A percentile compares a stretch with the other conserved stretches of the same genome.
These are phyloP conservation scores for Panthera uncia DNA, from an alignment of 2,113 vertebrate genomes.

Conservation along the genomic window DNA sequence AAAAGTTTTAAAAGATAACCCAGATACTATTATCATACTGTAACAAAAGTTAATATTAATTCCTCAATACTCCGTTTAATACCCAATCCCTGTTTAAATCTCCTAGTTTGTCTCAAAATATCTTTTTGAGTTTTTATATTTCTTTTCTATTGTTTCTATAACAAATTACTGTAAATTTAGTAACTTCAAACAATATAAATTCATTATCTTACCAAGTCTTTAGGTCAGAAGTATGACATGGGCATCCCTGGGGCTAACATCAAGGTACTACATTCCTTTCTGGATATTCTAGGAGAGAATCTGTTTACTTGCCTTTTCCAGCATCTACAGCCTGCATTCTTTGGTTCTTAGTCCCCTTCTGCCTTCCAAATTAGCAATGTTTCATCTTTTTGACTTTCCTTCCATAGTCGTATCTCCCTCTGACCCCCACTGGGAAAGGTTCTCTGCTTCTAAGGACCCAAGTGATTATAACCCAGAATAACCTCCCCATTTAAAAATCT, in stretches of 20 bases:
- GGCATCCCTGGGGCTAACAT: neutral
- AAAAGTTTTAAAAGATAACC: neutral
- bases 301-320: neutral
- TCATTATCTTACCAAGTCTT: neutral
- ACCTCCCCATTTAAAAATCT: neutral
- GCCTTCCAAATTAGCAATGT: neutral
- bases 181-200: neutral
- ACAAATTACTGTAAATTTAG: neutral
- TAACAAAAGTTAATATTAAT: slow-evolving; percentile 28
- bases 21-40: neutral
- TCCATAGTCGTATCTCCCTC: neutral
- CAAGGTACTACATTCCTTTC: neutral
- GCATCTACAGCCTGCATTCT: neutral
- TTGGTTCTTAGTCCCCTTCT: neutral
- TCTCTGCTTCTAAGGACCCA: neutral
- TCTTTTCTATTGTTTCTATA: neutral
- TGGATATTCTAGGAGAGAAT: neutral
- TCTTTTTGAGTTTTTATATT: slow-evolving; percentile 15
- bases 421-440: neutral
- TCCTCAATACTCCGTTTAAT: neutral
- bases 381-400: neutral
- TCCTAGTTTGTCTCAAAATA: slow-evolving; percentile 19
- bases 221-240: neutral
- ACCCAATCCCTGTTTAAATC: neutral
- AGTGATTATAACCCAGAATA: neutral